Evolutionary conservation across 2,888 invertebrate genomes (phyloP), one percentile per base, ranked within the genome.

Genomic region (Lagria hirta): DNA sequence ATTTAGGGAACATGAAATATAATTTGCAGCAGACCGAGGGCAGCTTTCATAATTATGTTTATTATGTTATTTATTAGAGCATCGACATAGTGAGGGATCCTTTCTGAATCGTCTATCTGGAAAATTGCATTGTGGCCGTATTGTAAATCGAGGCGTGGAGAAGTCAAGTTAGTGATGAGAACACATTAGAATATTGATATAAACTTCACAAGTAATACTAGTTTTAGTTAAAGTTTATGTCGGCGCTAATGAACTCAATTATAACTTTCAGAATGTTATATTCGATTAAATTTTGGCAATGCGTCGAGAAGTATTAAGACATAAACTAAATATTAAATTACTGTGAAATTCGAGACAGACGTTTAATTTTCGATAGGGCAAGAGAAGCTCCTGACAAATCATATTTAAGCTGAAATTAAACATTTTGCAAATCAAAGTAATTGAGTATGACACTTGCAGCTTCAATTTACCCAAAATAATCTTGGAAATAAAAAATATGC

Each of bases 1-100:
- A 62, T 62, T 62, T 59, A 54, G 55, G 53, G 57, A 56, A 60
- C 59, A 59, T 59, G 61, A 58, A 61, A 61, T 60, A 60, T 60
- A 60, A 61, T 61, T 62, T 60, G 55, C 48, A 48, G 54, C 43
- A 50, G 55, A 47, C 49, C 51, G 45, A 47, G 46, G 44, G 49
- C 45, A 46, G 54, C 55, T 54, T 49, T 48, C 37, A 49, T 59
- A 59, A 59, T 59, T 61, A 59, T 60, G 59, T 60, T 60, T 60
- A 60, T 60, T 57, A 60, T 58, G 58, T 58, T 60, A 60, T 60
- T 59, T 59, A 60, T 59, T 52, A 37, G 29, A 34, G 33, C 11
- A 6, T 8, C 24, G 32, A 24, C 10, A 35, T 16, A 30, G 30
- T 13, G 16, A n/a, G 23, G 20, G 45, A 33, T 29, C 28, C 34